These are phyloP conservation scores for Lineus longissimus DNA, from an alignment of 1,140 invertebrate genomes.

Conservation along the genomic window DNA sequence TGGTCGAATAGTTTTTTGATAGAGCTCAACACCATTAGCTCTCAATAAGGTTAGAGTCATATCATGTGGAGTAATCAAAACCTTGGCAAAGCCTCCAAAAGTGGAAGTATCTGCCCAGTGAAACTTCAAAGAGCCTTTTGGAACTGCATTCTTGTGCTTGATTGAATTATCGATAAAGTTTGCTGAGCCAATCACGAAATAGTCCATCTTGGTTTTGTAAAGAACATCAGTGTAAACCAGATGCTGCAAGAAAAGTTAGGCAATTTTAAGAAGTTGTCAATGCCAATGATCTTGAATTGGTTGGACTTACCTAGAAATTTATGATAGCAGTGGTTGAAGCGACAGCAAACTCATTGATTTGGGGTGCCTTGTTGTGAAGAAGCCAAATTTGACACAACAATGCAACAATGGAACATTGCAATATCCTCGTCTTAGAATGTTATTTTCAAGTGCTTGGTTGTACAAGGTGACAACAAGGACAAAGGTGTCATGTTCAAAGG, in stretches of 20 bases:
- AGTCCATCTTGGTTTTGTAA: conserved; percentile 36
- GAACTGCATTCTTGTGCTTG: conserved; percentile 39
- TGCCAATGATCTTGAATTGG: too few relatives aligned
- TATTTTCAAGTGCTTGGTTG: too few relatives aligned
- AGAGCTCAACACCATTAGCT: conserved; percentile 32
- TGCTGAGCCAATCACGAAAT: conserved; percentile 50
- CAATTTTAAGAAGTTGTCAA: too few relatives aligned
- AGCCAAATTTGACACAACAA: too few relatives aligned
- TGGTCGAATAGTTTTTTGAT: conserved; percentile 29
- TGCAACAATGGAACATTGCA: too few relatives aligned
- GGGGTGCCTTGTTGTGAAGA: too few relatives aligned
- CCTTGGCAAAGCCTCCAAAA: conserved; percentile 49
- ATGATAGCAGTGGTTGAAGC: too few relatives aligned
- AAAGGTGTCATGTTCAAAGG: too few relatives aligned
- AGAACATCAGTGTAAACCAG: conserved; percentile 26
- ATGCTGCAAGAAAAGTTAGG: conserved; percentile 39
- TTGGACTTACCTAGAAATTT: too few relatives aligned
- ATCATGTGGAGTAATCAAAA: conserved; percentile 36
- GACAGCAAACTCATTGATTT: too few relatives aligned
- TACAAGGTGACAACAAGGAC: too few relatives aligned
- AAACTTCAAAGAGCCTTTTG: conserved; percentile 40
- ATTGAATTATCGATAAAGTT: conserved; percentile 49
- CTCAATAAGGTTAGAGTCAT: conserved; percentile 48
- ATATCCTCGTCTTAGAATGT: too few relatives aligned
- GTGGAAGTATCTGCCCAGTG: conserved; percentile 44